Evolutionary conservation across 2,113 vertebrate species (phyloP).

Genomic region (Okapia johnstoni): DNA sequence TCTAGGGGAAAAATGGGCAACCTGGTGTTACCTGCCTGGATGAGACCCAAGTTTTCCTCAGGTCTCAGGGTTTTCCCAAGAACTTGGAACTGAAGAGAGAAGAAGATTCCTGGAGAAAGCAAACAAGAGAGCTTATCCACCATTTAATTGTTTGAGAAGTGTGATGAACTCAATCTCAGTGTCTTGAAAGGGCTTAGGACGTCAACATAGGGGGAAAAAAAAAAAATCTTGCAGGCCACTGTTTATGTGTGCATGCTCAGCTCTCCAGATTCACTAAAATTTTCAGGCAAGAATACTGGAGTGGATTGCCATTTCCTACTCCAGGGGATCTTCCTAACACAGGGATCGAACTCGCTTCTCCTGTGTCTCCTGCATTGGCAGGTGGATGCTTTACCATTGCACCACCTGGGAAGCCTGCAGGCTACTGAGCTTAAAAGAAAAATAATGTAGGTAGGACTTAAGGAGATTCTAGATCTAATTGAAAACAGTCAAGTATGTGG

Average conservation of each 20-base stretch:
- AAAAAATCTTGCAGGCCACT: not conserved
- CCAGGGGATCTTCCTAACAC: not conserved
- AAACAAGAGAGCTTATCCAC: not conserved
- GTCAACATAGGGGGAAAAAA: not conserved
- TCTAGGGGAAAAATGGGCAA: not conserved
- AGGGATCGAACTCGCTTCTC: rapidly evolving
- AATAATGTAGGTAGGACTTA: not conserved
- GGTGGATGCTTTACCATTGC: not conserved
- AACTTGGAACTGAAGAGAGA: rapidly evolving
- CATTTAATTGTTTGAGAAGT: too few species aligned
- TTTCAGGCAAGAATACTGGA: not conserved
- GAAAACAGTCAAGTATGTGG: not conserved
- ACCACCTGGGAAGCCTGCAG: not conserved
- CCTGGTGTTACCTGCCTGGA: rapidly evolving
- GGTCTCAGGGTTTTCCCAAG: not conserved
- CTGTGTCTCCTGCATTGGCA: not conserved
- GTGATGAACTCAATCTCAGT: not conserved
- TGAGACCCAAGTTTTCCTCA: rapidly evolving
- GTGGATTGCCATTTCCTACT: not conserved
- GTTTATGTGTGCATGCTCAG: not conserved
- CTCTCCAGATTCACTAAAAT: not conserved
- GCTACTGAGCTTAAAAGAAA: not conserved
- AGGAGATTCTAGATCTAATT: not conserved
- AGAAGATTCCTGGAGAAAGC: not conserved
- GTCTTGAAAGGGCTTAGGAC: not conserved